Conservation (phyloP, 1,140 invertebrate species). For the Orussus abietinus region DNA sequence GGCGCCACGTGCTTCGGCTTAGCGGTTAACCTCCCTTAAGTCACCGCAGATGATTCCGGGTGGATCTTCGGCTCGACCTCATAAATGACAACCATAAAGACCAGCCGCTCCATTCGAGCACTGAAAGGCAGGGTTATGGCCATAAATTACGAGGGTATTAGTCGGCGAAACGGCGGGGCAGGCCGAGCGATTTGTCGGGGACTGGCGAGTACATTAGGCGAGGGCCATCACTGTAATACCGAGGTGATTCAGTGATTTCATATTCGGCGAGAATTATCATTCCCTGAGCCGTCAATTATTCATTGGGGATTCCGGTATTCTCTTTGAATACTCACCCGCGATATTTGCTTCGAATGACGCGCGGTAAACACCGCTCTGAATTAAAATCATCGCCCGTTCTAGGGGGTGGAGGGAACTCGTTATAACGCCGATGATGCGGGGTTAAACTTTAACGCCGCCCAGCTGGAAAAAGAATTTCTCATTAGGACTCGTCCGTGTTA, state of each 20-base stretch:
- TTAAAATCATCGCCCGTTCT: too few species aligned
- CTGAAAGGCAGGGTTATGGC: slow-evolving; percentile 14
- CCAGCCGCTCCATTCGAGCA: too few species aligned
- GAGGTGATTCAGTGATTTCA: slow-evolving; percentile 15
- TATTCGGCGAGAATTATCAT: slow-evolving; percentile 20
- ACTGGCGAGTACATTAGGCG: slow-evolving; percentile 5
- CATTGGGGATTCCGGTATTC: too few species aligned
- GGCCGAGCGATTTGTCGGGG: slow-evolving; percentile 32
- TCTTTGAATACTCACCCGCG: too few species aligned
- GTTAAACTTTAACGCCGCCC: too few species aligned
- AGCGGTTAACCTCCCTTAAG: slow-evolving; percentile 6
- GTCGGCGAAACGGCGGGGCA: slow-evolving; percentile 29
- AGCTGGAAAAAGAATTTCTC: too few species aligned
- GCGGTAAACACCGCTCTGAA: too few species aligned
- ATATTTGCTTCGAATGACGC: too few species aligned
- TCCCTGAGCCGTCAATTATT: too few species aligned
- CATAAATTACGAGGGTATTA: slow-evolving; percentile 37
- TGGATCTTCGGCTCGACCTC: background rate
- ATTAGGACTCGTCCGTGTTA: too few species aligned
- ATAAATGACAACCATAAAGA: background rate
- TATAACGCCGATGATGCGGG: too few species aligned
- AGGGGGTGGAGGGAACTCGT: too few species aligned
- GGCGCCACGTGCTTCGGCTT: slow-evolving; percentile 3
- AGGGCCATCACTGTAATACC: slow-evolving; percentile 17
- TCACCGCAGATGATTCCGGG: slow-evolving; percentile 3